A percentile compares a stretch with the other conserved stretches of the same genome.
These are phyloP conservation scores for Sebastes cheni DNA, from an alignment of 2,797 vertebrate species.

Conservation along the genomic window DNA sequence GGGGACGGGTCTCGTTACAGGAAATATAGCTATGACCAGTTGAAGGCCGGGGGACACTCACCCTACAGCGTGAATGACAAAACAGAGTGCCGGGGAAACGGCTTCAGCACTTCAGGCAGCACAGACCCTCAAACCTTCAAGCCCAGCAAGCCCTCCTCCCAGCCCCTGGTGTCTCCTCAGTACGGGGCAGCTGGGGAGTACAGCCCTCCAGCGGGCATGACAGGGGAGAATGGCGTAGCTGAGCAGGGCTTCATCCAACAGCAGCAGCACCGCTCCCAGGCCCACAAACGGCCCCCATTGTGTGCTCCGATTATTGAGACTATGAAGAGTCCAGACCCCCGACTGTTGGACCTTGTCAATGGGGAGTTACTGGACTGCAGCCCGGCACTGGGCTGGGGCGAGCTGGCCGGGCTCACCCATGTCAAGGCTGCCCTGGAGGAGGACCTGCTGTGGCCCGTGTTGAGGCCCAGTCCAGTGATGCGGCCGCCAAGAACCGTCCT, in stretches of 20 bases:
- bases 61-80: constrained; percentile 86
- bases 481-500: constrained; percentile 88
- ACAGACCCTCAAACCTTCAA: constrained; percentile 81
- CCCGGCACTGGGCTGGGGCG: constrained; percentile 90
- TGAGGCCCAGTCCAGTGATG: constrained; percentile 83
- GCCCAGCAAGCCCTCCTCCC: constrained; percentile 79
- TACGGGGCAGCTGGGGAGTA: constrained; percentile 86
- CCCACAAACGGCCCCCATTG: constrained; percentile 74
- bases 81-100: constrained; percentile 88
- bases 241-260: constrained; percentile 82
- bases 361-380: constrained; percentile 90
- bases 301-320: constrained; percentile 78
- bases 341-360: constrained; percentile 88
- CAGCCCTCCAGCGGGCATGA: constrained; percentile 84
- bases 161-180: constrained; percentile 84
- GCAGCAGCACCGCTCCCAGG: constrained; percentile 72
- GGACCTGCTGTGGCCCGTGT: constrained; percentile 93
- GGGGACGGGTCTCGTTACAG: constrained; percentile 86
- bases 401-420: constrained; percentile 88
- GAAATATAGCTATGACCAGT: constrained; percentile 90
- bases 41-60: constrained; percentile 83
- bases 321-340: constrained; percentile 86
- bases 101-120: constrained; percentile 77
- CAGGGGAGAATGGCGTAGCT: constrained; percentile 79
- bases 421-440: constrained; percentile 93